Evolutionary conservation across 2,888 invertebrate genomes (phyloP).

Genomic region (Agonopterix subpropinquella): DNA sequence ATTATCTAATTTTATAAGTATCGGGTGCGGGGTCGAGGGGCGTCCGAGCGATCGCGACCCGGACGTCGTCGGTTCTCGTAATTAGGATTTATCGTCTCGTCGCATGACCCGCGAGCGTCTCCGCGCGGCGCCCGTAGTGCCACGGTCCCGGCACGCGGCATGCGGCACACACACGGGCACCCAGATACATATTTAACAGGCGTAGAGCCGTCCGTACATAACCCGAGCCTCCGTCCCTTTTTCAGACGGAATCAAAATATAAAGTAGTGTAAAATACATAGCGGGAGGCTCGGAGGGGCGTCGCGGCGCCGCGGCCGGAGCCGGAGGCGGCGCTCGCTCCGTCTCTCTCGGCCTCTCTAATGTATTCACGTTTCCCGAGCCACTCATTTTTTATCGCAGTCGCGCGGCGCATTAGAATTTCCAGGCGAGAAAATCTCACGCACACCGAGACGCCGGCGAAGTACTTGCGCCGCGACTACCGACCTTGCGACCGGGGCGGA

Average conservation of each 20-base stretch:
- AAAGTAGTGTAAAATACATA: conserved; percentile 57
- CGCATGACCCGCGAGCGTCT: not conserved
- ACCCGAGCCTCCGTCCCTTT: conserved; percentile 44
- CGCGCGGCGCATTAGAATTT: conserved; percentile 74
- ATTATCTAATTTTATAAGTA: conserved; percentile 10
- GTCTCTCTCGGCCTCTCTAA: conserved; percentile 56
- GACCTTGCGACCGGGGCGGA: conserved; percentile 11
- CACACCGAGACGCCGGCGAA: conserved; percentile 29
- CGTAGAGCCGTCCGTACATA: conserved; percentile 34
- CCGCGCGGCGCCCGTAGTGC: conserved; percentile 1
- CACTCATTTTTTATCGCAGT: conserved; percentile 74
- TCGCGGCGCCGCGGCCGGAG: conserved; percentile 24
- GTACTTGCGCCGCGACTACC: conserved; percentile 9
- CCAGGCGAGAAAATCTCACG: conserved; percentile 72
- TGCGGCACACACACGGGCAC: conserved; percentile 2
- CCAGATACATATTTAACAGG: conserved; percentile 47
- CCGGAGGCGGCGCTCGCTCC: conserved; percentile 30
- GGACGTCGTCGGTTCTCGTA: not conserved
- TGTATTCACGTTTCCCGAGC: conserved; percentile 70
- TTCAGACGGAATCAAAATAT: conserved; percentile 56
- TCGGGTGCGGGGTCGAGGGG: conserved; percentile 5
- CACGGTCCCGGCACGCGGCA: conserved; percentile 4
- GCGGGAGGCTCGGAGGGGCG: conserved; percentile 18
- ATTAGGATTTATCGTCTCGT: conserved; percentile 4
- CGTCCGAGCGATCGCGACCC: not conserved